phyloP scores from a whole-genome alignment of 35 echinoderm and acorn worm genomes.

The Apostichopus parvimensis region DNA sequence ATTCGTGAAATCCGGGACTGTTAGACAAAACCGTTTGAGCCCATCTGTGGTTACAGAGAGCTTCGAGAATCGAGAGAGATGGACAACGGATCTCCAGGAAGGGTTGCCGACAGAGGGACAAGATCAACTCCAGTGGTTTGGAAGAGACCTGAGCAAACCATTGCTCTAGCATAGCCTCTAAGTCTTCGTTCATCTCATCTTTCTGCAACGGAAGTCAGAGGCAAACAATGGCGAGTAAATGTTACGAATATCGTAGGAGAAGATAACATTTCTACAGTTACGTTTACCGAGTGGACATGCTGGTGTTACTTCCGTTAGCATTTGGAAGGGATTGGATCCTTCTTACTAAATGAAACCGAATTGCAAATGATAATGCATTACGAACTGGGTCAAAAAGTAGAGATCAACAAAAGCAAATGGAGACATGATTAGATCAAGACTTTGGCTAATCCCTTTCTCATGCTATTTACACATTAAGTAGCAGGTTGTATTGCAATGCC shows the following conservation, averaged over 20 bases:
- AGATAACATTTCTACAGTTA: not conserved
- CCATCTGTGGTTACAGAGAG: constrained; percentile 74
- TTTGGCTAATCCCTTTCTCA: no score
- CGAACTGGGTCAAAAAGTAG: no score
- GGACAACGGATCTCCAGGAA: constrained; percentile 80
- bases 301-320: no score
- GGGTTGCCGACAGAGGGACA: constrained; percentile 79
- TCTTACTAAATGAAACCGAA: no score
- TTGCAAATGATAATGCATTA: no score
- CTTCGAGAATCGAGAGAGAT: constrained; percentile 58
- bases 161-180: constrained; percentile 66
- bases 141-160: constrained; percentile 66
- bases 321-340: no score
- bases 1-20: constrained; percentile 77
- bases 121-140: constrained; percentile 66
- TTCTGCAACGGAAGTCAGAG: constrained; percentile 44
- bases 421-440: no score
- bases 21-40: constrained; percentile 56
- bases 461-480: no score
- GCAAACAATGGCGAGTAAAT: not conserved
- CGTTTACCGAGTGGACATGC: not conserved
- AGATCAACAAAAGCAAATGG: no score
- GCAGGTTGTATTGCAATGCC: no score
- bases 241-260: no score
- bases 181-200: constrained; percentile 73